Base-by-base conservation (phyloP, 2,797 vertebrate genomes). In the Pelodytes ibericus region DNA sequence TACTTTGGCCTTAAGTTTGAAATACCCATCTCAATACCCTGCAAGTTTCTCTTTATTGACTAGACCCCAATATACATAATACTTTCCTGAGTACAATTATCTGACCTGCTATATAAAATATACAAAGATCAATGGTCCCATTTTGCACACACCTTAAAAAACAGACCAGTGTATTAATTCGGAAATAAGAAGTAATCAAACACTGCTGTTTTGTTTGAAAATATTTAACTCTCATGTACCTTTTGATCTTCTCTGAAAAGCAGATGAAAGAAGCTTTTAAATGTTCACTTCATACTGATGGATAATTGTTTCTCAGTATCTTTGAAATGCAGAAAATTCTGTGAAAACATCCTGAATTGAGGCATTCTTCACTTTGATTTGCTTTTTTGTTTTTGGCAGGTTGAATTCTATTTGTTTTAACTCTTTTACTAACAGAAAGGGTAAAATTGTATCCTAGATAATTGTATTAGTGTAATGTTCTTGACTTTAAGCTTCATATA, bases 221-320 rank as follows among this genome's bases (percentile, higher is more conserved):
- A 60, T 63, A 67, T 78, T 67, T 72, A 72, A 78, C 76, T 78
- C 36, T 41, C 41, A 1, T 78, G 76, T 78, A 78, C 63, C 63
- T 60, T 78, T 78, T 78, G 70, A 78, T 78, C 76, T 72, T 9
- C 63, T 78, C 56, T 61, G 70, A 72, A 73, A 78, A 72, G 70
- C 49, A 78, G 70, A 78, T 78, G 63, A 78, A 78, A 78, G 76
- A 78, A 68, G 70, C 76, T 72, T 78, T 73, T 78, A 78, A 78
- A 72, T 61, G 44, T 72, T 72, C 11, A 11, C 70, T 62, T 72
- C 76, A 61, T 61, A 61, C 69, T 72, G 62, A 66, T 11, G 13
- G 75, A 72, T 72, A 78, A 72, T 78, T 78, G 76, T 78, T 78
- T 78, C 69, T 71, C 68, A 63, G 56, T 67, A 73, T 68, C 76